Conservation (phyloP, 2,888 invertebrate genomes). For the Troglohyphantes excavatus region DNA sequence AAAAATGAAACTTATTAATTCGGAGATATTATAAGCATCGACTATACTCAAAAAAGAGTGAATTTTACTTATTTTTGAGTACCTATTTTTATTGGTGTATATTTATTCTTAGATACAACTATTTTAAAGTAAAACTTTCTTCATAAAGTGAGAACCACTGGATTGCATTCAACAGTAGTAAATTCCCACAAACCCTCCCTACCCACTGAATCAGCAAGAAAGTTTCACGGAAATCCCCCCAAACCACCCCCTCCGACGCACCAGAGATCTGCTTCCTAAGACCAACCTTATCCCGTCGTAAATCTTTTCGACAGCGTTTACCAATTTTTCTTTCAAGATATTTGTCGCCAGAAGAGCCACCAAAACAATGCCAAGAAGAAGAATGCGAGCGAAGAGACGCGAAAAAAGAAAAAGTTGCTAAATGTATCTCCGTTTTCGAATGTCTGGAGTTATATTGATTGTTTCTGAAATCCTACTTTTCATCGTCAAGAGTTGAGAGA, state of each 20-base stretch:
- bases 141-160: no score
- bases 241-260: conserved; percentile 1
- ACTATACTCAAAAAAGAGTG: no score
- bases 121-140: no score
- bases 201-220: conserved; percentile 27
- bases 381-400: neutral
- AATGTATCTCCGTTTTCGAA: conserved; percentile 37
- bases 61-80: no score
- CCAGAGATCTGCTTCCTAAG: conserved; percentile 54
- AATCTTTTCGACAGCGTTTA: conserved; percentile 48
- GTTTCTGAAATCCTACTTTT: conserved; percentile 48
- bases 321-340: conserved; percentile 54
- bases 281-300: conserved; percentile 41
- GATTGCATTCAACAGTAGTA: neutral
- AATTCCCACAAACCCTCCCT: conserved; percentile 16
- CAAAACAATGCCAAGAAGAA: conserved; percentile 29
- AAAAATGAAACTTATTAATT: no score
- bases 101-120: no score
- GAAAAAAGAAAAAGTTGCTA: conserved; percentile 32
- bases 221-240: neutral
- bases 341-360: conserved; percentile 37
- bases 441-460: conserved; percentile 49
- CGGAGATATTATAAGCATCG: no score
- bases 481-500: conserved; percentile 9
- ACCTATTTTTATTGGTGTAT: no score